phyloP scores from a whole-genome alignment of 2,888 invertebrate genomes.

The Drosophila paracracens region DNA sequence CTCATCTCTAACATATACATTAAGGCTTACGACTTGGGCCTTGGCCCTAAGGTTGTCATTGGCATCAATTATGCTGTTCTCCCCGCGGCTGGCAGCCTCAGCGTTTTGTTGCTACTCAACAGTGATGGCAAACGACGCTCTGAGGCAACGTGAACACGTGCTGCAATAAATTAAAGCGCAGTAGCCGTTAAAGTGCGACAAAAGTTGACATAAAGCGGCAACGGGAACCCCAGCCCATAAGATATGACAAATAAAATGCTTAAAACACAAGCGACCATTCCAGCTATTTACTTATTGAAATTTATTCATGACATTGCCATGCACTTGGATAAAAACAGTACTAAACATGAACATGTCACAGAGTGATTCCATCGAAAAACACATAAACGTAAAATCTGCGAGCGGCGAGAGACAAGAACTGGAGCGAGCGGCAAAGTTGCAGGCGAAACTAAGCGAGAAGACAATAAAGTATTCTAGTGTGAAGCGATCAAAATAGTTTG shows the following conservation, averaged over 20 bases:
- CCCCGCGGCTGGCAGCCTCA: slow-evolving; percentile 32
- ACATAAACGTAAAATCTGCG: slow-evolving; percentile 5
- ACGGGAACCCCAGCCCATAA: slow-evolving; percentile 24
- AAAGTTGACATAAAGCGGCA: slow-evolving; percentile 48
- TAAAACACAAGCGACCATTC: slow-evolving; percentile 23
- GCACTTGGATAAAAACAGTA: slow-evolving; percentile 29
- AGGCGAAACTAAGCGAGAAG: neutral
- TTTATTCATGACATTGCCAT: slow-evolving; percentile 66
- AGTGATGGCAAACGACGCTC: slow-evolving; percentile 53
- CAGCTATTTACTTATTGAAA: slow-evolving; percentile 52
- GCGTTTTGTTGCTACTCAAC: slow-evolving; percentile 58
- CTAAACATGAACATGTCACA: slow-evolving; percentile 7
- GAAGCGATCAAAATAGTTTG: neutral
- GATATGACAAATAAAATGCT: slow-evolving; percentile 53
- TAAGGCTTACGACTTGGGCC: slow-evolving; percentile 11
- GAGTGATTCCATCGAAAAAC: neutral
- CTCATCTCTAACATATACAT: slow-evolving; percentile 32
- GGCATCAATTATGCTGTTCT: slow-evolving; percentile 65
- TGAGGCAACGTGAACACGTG: slow-evolving; percentile 49
- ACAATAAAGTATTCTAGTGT: neutral
- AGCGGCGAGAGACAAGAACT: neutral
- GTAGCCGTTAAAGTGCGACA: slow-evolving; percentile 47
- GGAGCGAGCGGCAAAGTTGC: neutral
- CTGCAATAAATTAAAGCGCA: slow-evolving; percentile 66
- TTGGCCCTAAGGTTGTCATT: slow-evolving; percentile 32